A percentile compares a stretch with the other conserved stretches of the same genome.
These are phyloP conservation scores for Aulostomus chinensis DNA, from an alignment of 2,797 vertebrate species.

Conservation along the genomic window DNA sequence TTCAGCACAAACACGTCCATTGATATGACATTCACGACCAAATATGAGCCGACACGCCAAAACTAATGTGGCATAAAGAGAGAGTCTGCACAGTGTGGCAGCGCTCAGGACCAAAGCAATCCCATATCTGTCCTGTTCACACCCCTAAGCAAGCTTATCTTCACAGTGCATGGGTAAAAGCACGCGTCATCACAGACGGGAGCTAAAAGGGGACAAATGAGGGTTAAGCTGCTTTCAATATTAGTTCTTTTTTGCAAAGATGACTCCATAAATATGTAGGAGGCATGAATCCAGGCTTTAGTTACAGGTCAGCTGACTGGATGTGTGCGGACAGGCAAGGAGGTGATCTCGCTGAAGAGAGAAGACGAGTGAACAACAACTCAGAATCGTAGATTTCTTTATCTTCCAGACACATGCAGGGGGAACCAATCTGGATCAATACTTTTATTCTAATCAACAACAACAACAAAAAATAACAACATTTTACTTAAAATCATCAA, in stretches of 20 bases:
- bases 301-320: conserved; percentile 52
- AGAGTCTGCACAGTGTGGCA: conserved; percentile 34
- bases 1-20: conserved; percentile 10
- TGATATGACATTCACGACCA: no score
- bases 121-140: conserved; percentile 63
- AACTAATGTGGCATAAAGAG: conserved; percentile 16
- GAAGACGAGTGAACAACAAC: conserved; percentile 5
- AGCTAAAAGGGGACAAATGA: conserved; percentile 67
- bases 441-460: no score
- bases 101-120: conserved; percentile 49
- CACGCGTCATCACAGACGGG: conserved; percentile 45
- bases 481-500: no score
- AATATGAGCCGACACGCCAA: no score
- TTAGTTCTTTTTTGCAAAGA: conserved; percentile 63
- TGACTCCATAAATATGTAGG: conserved; percentile 69
- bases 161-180: conserved; percentile 50
- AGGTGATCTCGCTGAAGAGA: background rate
- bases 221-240: conserved; percentile 72
- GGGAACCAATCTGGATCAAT: no score
- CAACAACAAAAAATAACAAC: no score
- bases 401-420: no score
- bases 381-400: background rate
- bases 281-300: conserved; percentile 49
- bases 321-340: conserved; percentile 1
- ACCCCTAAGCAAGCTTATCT: conserved; percentile 68